A percentile compares a stretch with the other conserved stretches of the same genome.
phyloP scores from a whole-genome alignment of 2,113 vertebrate species.

The Struthio camelus region DNA sequence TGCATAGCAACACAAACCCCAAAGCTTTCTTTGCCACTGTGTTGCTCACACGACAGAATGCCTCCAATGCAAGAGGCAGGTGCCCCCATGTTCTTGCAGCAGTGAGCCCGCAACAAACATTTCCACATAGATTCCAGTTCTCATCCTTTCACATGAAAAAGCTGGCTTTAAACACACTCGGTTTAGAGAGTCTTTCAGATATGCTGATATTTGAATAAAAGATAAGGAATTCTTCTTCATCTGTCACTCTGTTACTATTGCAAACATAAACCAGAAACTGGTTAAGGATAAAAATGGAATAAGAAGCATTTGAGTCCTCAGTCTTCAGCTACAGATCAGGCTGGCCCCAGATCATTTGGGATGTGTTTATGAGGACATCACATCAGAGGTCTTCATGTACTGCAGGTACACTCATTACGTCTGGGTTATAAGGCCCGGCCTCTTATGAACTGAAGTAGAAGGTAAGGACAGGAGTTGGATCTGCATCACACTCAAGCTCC shows the following conservation, averaged over 20 bases:
- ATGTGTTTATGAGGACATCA: not conserved
- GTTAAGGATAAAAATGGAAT: not conserved
- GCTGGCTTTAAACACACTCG: not conserved
- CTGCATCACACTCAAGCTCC: not conserved
- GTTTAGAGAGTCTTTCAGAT: not conserved
- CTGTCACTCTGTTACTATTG: not conserved
- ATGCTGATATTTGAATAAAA: not conserved
- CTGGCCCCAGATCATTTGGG: not conserved
- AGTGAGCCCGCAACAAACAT: not conserved
- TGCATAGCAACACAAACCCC: not conserved
- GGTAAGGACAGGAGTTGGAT: not conserved
- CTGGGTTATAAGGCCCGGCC: not conserved
- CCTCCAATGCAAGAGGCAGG: not conserved
- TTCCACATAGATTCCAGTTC: not conserved
- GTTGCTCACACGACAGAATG: not conserved
- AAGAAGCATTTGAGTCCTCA: not conserved
- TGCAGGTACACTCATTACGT: not conserved
- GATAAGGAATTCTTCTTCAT: not conserved
- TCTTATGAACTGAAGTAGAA: not conserved
- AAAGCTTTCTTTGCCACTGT: not conserved
- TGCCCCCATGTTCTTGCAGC: not conserved
- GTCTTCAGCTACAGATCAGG: not conserved
- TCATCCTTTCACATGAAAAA: not conserved
- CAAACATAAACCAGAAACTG: not conserved
- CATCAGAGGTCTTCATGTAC: not conserved